These are phyloP conservation scores for Arrhamphus sclerolepis DNA, from an alignment of 2,797 vertebrate genomes.

Conservation along the genomic window DNA sequence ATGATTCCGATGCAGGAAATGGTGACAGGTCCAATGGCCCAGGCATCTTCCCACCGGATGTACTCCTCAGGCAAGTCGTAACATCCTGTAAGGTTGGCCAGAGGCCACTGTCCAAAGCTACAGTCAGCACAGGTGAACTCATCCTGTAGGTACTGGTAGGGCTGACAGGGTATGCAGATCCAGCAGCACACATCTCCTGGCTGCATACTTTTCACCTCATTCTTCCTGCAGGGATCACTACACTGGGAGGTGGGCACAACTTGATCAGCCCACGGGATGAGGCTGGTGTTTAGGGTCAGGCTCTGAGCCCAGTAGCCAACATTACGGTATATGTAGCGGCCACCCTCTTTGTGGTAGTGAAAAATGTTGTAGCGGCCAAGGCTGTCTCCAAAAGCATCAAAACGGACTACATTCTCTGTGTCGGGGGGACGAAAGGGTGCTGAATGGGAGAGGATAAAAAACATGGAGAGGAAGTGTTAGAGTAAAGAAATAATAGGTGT, in stretches of 20 bases:
- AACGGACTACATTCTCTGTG: constrained; percentile 87
- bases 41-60: constrained; percentile 94
- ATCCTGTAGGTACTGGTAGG: constrained; percentile 92
- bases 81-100: constrained; percentile 91
- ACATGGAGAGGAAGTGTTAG: neutral
- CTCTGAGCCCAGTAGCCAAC: constrained; percentile 96
- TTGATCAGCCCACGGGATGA: constrained; percentile 87
- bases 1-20: constrained; percentile 94
- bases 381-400: constrained; percentile 93
- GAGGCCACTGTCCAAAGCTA: constrained; percentile 94
- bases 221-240: constrained; percentile 95
- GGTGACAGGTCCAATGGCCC: constrained; percentile 95
- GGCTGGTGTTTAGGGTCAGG: constrained; percentile 88
- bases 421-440: constrained; percentile 75
- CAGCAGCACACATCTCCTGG: constrained; percentile 98
- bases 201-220: constrained; percentile 97
- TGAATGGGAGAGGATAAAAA: constrained; percentile 49
- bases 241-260: constrained; percentile 91
- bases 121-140: constrained; percentile 96
- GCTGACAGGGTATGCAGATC: constrained; percentile 97
- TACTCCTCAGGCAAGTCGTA: constrained; percentile 95
- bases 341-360: constrained; percentile 86
- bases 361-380: constrained; percentile 98
- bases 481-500: constrained; percentile 11
- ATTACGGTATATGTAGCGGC: constrained; percentile 88